Evolutionary conservation across 1,140 invertebrate genomes (phyloP).

Genomic region (Drosophila persimilis): DNA sequence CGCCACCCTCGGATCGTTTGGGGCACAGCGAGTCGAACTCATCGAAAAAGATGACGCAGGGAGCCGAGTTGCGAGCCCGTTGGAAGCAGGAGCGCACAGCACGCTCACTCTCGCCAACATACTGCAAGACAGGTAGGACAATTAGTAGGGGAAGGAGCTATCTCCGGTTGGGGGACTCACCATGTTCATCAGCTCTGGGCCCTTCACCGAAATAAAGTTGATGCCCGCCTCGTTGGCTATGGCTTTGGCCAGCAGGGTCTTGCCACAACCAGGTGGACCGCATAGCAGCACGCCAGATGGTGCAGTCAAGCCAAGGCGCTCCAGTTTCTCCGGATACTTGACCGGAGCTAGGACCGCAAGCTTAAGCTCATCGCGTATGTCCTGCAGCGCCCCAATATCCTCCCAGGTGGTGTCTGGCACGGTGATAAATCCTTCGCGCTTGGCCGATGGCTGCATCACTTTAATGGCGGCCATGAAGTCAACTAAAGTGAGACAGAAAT

Average conservation of each 20-base stretch:
- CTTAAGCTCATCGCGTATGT: slow-evolving; percentile 95
- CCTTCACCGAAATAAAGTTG: slow-evolving; percentile 98
- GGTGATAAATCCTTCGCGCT: slow-evolving; percentile 98
- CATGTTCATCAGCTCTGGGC: slow-evolving; percentile 98
- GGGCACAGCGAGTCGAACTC: slow-evolving; percentile 99
- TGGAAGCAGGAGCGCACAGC: slow-evolving; percentile 97
- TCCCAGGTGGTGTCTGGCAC: slow-evolving; percentile 99
- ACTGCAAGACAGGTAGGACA: slow-evolving; percentile 85
- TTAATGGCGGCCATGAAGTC: slow-evolving; percentile 93
- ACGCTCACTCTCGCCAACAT: slow-evolving; percentile 99
- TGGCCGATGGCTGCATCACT: slow-evolving; percentile 95
- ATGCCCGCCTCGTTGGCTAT: slow-evolving; percentile 98
- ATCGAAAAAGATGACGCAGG: slow-evolving; percentile 99
- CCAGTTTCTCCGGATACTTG: slow-evolving; percentile 91
- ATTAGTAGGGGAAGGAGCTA: neutral
- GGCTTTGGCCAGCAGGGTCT: slow-evolving; percentile 96
- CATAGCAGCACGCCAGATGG: slow-evolving; percentile 95
- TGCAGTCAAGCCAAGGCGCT: slow-evolving; percentile 89
- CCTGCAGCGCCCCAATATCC: slow-evolving; percentile 95
- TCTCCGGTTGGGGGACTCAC: slow-evolving; percentile 81
- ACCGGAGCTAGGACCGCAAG: slow-evolving; percentile 96
- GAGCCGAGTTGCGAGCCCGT: slow-evolving; percentile 95
- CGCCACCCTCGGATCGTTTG: slow-evolving; percentile 90
- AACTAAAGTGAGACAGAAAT: slow-evolving; percentile 87
- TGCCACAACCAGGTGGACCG: slow-evolving; percentile 96